Evolutionary conservation across 2,113 vertebrate genomes (phyloP), one percentile per base, ranked within the genome.

Genomic region (Rhinolophus ferrumequinum): DNA sequence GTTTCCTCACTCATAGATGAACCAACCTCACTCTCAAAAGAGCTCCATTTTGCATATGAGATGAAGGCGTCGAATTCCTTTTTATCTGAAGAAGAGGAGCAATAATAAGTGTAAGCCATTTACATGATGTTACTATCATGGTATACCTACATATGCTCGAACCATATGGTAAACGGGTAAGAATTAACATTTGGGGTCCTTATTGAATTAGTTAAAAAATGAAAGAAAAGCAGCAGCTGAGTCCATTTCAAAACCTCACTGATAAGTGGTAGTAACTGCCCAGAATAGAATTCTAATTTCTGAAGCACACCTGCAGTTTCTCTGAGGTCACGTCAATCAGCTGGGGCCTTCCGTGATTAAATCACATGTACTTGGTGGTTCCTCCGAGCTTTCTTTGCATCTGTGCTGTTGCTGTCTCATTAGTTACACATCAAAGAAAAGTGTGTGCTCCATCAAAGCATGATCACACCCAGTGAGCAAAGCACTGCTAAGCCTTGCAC

Each of bases 1-100:
- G 73, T 94, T 66, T 98, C 98, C 77, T 99, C 99, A 35, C 33
- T 94, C 66, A 96, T 85, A 66, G 89, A 92, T 6, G 94, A 14
- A 3, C 93, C 52, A 52, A 73, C 54, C 35, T 90, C 93, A 22
- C 6, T 96, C 70, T 94, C 96, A 70, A 91, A 88, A 70, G 92
- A 91, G 30, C 88, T 89, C 33, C 79, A 35, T 96, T 98, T 99
- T 35, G 98, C 99, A 67, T 98, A 99, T 1, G 99, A 99, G 85
- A 99, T 96, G 87, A 99, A 99, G 0, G 99, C 99, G 81, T 99
- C 99, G 72, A 99, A 99, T 87, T 99, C 98, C 95, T 99, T 99
- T 41, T 98, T 96, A 80, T 98, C 99, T 99, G 94, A 97, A 50
- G 44, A 28, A 56, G 64, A 84, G 24, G 41, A 90, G 90, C 38